phyloP scores from a whole-genome alignment of 1,140 invertebrate species.

The Nilaparvata lugens region DNA sequence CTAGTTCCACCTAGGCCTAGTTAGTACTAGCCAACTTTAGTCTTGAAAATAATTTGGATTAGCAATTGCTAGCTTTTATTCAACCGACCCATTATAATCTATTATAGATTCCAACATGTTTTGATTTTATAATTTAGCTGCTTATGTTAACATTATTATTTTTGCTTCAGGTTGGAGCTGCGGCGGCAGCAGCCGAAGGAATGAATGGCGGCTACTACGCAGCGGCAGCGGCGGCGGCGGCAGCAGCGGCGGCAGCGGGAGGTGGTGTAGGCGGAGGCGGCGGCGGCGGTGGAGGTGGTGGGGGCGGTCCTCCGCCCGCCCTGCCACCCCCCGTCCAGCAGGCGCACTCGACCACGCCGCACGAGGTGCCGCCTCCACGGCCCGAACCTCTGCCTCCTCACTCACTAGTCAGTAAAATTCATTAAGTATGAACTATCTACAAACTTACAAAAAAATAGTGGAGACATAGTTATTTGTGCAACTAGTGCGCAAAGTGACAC shows the following conservation, averaged over 20 bases:
- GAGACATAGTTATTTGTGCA: too few relatives aligned
- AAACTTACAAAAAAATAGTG: too few relatives aligned
- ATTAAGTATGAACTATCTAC: too few relatives aligned
- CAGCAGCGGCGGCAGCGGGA: conserved; percentile 38
- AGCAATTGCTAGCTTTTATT: too few relatives aligned
- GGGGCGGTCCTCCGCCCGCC: conserved; percentile 30
- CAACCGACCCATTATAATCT: too few relatives aligned
- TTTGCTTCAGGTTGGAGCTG: conserved; percentile 2
- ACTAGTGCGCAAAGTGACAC: too few relatives aligned
- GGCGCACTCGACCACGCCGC: conserved; percentile 64
- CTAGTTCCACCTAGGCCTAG: too few relatives aligned
- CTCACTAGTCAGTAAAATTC: conserved; percentile 17
- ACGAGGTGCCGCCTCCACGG: conserved; percentile 52
- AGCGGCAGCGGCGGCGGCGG: conserved; percentile 28
- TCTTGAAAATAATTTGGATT: too few relatives aligned
- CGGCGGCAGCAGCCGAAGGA: conserved; percentile 40
- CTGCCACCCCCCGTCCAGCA: conserved; percentile 59
- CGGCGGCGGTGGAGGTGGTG: conserved; percentile 35
- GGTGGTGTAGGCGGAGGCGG: conserved; percentile 59
- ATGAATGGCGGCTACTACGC: conserved; percentile 60
- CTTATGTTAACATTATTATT: too few relatives aligned
- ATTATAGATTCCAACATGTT: too few relatives aligned
- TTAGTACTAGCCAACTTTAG: too few relatives aligned
- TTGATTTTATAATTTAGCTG: too few relatives aligned
- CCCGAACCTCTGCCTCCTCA: conserved; percentile 31